A percentile compares a stretch with the other conserved stretches of the same genome.
These are phyloP conservation scores for Isotomurus palustris DNA, from an alignment of 2,888 invertebrate species.

Conservation along the genomic window DNA sequence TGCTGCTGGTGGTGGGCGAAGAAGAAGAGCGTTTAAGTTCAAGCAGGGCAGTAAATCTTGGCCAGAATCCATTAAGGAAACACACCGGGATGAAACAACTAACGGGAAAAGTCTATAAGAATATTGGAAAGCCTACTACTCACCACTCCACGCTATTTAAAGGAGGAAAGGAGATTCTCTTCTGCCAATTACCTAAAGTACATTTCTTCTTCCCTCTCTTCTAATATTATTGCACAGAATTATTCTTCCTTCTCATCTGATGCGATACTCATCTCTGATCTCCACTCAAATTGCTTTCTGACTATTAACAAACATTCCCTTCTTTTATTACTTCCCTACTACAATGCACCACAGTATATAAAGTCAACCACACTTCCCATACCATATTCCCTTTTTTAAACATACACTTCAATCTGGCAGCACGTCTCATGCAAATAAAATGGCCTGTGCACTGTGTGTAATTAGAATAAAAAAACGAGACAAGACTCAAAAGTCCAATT, in stretches of 20 bases:
- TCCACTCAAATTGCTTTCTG: background rate
- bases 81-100: background rate
- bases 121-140: background rate
- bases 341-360: too few relatives aligned
- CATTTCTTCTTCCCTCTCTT: too few relatives aligned
- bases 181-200: constrained; percentile 10
- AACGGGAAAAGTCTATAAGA: background rate
- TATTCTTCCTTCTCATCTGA: background rate
- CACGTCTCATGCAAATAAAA: too few relatives aligned
- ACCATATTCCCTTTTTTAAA: too few relatives aligned
- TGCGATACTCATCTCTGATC: background rate
- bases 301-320: background rate
- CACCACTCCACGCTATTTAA: background rate
- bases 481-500: too few relatives aligned
- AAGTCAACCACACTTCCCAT: too few relatives aligned
- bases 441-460: too few relatives aligned
- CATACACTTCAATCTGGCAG: too few relatives aligned
- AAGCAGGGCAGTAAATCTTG: constrained; percentile 1
- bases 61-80: constrained; percentile 1
- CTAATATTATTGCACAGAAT: background rate
- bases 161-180: background rate
- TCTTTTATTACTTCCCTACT: background rate
- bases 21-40: background rate
- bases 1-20: too few relatives aligned
- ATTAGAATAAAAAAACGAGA: too few relatives aligned